phyloP scores from a whole-genome alignment of 2,888 invertebrate species.

The Tromatobia lineatoria region DNA sequence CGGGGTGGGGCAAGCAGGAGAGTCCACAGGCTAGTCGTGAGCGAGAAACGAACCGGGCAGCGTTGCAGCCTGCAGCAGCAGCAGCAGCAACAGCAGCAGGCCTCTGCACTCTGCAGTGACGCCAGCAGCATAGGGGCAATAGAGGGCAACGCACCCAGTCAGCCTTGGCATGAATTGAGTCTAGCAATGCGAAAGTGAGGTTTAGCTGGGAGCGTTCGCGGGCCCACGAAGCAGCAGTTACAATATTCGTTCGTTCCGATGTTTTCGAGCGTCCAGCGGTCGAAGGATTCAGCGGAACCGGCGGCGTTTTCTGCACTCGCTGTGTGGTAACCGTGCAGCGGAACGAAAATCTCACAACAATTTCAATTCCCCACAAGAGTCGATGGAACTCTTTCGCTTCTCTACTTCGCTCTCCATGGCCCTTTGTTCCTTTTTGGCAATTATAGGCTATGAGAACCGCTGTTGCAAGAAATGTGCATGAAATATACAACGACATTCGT shows the following conservation, averaged over 20 bases:
- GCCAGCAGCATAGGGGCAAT: slow-evolving; percentile 82
- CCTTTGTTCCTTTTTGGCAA: background rate
- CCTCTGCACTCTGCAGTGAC: slow-evolving; percentile 76
- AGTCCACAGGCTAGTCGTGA: slow-evolving; percentile 51
- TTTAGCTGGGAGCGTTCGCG: slow-evolving; percentile 72
- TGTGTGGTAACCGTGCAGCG: background rate
- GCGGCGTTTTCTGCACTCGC: background rate
- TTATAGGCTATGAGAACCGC: background rate
- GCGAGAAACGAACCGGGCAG: slow-evolving; percentile 55
- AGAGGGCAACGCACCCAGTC: slow-evolving; percentile 85
- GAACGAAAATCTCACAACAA: background rate
- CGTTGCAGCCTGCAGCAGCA: slow-evolving; percentile 55
- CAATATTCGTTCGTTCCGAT: slow-evolving; percentile 58
- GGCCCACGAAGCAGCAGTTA: slow-evolving; percentile 64
- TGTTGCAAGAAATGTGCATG: too few species aligned
- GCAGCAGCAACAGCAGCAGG: slow-evolving; percentile 67
- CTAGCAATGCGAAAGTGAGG: slow-evolving; percentile 85
- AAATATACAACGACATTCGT: too few species aligned
- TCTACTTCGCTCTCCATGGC: background rate
- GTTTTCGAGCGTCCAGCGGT: slow-evolving; percentile 32
- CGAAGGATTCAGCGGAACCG: slow-evolving; percentile 23
- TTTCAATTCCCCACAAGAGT: background rate
- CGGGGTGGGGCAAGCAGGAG: slow-evolving; percentile 65
- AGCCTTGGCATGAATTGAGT: slow-evolving; percentile 86
- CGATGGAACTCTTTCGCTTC: background rate